These are phyloP conservation scores for Cynopterus brachyotis DNA, from an alignment of 2,113 vertebrate genomes.

Conservation along the genomic window DNA sequence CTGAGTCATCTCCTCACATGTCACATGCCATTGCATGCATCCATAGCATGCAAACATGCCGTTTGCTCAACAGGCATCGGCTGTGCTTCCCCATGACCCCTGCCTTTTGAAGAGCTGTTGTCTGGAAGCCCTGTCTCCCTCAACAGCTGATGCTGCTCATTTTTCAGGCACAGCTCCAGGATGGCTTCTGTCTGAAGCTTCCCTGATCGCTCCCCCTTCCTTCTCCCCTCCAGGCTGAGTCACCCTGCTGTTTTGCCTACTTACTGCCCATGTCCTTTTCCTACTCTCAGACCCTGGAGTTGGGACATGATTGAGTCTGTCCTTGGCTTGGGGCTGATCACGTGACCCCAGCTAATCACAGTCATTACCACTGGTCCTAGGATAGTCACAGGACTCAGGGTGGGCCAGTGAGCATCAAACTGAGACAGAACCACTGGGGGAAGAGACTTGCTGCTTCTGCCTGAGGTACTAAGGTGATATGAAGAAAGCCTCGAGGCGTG, in stretches of 20 bases:
- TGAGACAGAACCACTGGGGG: not conserved
- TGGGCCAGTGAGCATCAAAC: not conserved
- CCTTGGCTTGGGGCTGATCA: not conserved
- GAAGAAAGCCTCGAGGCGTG: not conserved
- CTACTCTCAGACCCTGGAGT: not conserved
- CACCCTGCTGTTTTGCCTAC: not conserved
- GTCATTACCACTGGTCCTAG: not conserved
- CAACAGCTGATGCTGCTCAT: not conserved
- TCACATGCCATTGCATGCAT: accelerated
- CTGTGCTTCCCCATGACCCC: not conserved
- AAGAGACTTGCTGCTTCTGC: not conserved
- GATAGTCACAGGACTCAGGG: not conserved
- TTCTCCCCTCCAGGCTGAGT: not conserved
- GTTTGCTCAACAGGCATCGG: not conserved
- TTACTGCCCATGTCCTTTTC: not conserved
- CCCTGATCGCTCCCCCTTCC: not conserved
- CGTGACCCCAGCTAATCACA: not conserved
- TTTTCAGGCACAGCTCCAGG: not conserved
- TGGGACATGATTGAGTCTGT: not conserved
- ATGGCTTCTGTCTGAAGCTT: not conserved
- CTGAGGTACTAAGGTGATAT: not conserved
- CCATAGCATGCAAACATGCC: accelerated
- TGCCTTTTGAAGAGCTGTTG: not conserved
- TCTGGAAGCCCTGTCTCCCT: not conserved
- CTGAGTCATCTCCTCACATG: not conserved